Percentiles rank a stretch among this genome's conserved stretches.
phyloP scores from a whole-genome alignment of 2,113 vertebrate genomes.

The Chinchilla lanigera region DNA sequence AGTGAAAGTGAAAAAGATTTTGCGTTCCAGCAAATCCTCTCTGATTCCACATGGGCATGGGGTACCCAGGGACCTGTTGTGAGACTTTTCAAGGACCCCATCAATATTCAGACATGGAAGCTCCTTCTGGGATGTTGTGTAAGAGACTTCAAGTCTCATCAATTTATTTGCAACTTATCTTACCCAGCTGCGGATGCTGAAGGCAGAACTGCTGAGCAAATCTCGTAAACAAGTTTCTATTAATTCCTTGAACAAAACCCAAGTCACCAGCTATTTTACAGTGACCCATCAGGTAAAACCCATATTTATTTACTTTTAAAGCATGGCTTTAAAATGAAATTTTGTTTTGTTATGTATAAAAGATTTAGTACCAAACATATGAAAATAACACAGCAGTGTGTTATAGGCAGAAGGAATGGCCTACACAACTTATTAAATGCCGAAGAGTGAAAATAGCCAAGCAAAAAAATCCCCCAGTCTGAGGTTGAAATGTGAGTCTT shows the following conservation, averaged over 20 bases:
- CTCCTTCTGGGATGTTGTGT: not conserved
- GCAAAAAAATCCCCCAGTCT: not conserved
- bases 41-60: not conserved
- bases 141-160: not conserved
- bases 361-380: not conserved
- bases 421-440: not conserved
- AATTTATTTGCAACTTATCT: not conserved
- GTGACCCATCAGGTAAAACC: not conserved
- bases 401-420: not conserved
- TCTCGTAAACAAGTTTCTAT: not conserved
- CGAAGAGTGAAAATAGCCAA: not conserved
- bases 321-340: not conserved
- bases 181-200: not conserved
- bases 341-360: not conserved
- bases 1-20: not conserved
- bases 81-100: not conserved
- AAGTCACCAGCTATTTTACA: not conserved
- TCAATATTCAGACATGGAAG: not conserved
- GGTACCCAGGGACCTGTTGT: accelerated
- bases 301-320: slow-evolving; percentile 25
- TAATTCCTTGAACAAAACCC: slow-evolving; percentile 15
- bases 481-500: not conserved
- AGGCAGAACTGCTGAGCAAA: not conserved
- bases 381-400: not conserved
- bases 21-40: not conserved